A percentile compares a stretch with the other conserved stretches of the same genome.
phyloP scores from a whole-genome alignment of 2,888 invertebrate genomes.

The Atrina japonica region DNA sequence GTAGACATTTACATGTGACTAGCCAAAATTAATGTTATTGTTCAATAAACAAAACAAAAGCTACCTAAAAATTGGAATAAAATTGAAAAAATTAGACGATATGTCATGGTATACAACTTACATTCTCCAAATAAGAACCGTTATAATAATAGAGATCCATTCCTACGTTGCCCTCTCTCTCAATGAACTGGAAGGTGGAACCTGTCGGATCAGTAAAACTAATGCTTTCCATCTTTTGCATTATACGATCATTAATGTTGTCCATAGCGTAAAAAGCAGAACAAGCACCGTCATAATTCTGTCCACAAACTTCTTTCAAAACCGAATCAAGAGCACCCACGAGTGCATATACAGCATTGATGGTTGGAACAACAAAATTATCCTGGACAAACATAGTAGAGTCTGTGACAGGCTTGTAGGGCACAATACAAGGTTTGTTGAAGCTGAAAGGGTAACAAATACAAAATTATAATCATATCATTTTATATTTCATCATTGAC shows the following conservation, averaged over 20 bases:
- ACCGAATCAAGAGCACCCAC: constrained; percentile 77
- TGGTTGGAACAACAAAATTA: constrained; percentile 74
- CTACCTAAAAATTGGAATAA: too few species aligned
- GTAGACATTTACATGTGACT: too few species aligned
- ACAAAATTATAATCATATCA: not conserved
- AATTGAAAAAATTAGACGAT: too few species aligned
- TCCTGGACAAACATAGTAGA: constrained; percentile 57
- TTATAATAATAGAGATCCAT: constrained; percentile 53
- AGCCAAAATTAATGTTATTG: too few species aligned
- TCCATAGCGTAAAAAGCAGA: constrained; percentile 51
- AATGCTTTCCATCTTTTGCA: constrained; percentile 61
- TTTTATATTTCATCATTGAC: too few species aligned
- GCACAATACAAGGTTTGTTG: constrained; percentile 6
- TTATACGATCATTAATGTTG: constrained; percentile 54
- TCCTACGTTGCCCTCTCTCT: constrained; percentile 64
- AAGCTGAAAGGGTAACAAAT: constrained; percentile 34
- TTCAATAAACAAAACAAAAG: too few species aligned
- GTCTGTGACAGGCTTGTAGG: constrained; percentile 39
- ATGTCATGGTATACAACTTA: too few species aligned
- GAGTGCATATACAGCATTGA: constrained; percentile 79
- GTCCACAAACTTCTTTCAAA: constrained; percentile 71
- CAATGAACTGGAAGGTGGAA: constrained; percentile 60
- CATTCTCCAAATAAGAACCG: constrained; percentile 47
- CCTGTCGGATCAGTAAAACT: constrained; percentile 57
- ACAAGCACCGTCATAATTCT: constrained; percentile 61